Evolutionary conservation across 2,113 vertebrate genomes (phyloP), one percentile per base, ranked within the genome.

Genomic region (Gila orcuttii): DNA sequence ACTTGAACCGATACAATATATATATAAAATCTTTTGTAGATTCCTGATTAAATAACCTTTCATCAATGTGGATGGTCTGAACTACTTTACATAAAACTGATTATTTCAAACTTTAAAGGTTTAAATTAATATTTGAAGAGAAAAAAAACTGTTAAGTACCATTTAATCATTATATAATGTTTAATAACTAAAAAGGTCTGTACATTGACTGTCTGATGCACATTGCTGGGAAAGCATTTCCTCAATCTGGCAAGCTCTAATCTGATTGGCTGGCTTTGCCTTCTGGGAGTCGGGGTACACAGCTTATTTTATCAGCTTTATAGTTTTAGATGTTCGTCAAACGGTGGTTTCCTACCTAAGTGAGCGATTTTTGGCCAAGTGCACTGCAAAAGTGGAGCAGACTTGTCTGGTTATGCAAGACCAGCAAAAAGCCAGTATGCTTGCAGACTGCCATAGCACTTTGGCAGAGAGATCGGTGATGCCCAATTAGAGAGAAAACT

Each of bases 391-490:
- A 23, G 52, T 36, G 52, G 21, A 78, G 28, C 31, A 59, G 4
- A 59, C 31, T 36, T 52, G 6, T 11, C 74, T 52, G 74, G 25
- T 15, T 71, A 7, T 19, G 74, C 4, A 6, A 79, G 12, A 59
- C 76, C 55, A 36, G 76, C 55, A 13, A 50, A 50, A 50, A 15
- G 13, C 28, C 25, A 52, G 28, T 55, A 77, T 52, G 25, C 50
- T 23, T 78, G 75, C 52, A 39, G 77, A 78, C 28, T 21, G 82
- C 52, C 82, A 84, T 10, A 60, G 1, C n/a, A 75, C 13, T 76
- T 84, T n/a, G 60, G 69, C 68, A 50, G 25, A 39, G 45, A 81
- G 47, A 39, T 81, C n/a, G 75, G 11, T 68, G 50, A 87, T 81
- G 59, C 50, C 59, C 47, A 80, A 68, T 68, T 36, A 52, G 31